These are phyloP conservation scores for Lysandra coridon DNA, from an alignment of 2,888 invertebrate genomes.

Conservation along the genomic window DNA sequence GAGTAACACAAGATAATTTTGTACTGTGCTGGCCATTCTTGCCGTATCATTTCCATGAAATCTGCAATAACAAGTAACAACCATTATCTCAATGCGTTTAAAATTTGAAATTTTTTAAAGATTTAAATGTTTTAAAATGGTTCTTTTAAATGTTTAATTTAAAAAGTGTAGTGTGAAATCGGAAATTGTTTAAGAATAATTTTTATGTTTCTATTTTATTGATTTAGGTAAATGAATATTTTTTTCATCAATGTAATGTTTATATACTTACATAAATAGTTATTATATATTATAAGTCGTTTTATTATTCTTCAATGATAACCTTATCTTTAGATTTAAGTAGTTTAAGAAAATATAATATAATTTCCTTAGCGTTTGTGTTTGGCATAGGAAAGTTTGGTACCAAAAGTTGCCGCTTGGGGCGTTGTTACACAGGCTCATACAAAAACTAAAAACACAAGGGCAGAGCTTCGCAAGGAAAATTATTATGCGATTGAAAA, in stretches of 20 bases:
- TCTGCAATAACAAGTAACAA: constrained; percentile 18
- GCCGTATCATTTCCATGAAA: neutral
- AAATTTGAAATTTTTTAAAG: constrained; percentile 42
- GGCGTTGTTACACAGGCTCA: neutral
- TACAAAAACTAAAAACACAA: neutral
- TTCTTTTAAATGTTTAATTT: constrained; percentile 51
- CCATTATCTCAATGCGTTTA: constrained; percentile 35
- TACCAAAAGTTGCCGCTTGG: neutral
- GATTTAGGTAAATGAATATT: constrained; percentile 76
- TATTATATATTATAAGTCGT: constrained; percentile 76
- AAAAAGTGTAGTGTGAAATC: constrained; percentile 74
- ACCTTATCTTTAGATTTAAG: neutral
- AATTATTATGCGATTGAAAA: too few relatives aligned
- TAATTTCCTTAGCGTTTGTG: too few relatives aligned
- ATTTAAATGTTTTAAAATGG: constrained; percentile 50
- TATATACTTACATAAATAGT: constrained; percentile 80
- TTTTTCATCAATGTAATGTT: constrained; percentile 79
- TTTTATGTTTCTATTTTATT: constrained; percentile 61
- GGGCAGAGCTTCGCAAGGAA: too few relatives aligned
- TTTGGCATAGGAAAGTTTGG: too few relatives aligned
- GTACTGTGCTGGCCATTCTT: neutral
- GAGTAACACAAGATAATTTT: neutral
- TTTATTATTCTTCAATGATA: constrained; percentile 53
- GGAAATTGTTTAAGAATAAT: constrained; percentile 71
- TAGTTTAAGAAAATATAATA: neutral